Evolutionary conservation across 2,888 invertebrate species (phyloP).

Genomic region (Trachelus iudaicus): DNA sequence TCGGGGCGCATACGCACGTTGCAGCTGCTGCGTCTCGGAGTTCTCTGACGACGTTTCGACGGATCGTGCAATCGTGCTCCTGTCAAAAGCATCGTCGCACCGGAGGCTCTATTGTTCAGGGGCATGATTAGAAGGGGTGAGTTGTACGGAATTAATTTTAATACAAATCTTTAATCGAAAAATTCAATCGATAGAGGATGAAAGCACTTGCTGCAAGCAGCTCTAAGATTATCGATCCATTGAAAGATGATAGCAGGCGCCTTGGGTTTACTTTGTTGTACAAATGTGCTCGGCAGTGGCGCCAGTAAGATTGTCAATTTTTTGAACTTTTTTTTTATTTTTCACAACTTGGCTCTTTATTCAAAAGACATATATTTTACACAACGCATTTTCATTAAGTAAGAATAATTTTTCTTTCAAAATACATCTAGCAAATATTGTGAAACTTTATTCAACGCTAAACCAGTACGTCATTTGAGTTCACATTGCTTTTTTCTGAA

Average conservation of each 20-base stretch:
- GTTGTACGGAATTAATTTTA: neutral
- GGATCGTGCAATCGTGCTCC: neutral
- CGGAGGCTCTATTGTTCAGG: neutral
- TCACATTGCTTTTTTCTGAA: neutral
- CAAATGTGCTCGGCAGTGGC: neutral
- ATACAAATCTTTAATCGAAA: neutral
- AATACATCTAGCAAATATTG: neutral
- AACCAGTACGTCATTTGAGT: neutral
- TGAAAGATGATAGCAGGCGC: neutral
- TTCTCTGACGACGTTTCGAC: slow-evolving; percentile 27
- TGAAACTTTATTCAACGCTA: neutral
- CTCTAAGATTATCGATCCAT: neutral
- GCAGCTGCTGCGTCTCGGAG: slow-evolving; percentile 28
- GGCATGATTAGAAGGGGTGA: neutral
- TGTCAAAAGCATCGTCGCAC: neutral
- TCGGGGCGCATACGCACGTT: slow-evolving; percentile 31
- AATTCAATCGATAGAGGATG: neutral
- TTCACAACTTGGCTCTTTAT: neutral
- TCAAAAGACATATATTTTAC: neutral
- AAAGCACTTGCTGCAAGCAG: neutral
- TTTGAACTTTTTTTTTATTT: neutral
- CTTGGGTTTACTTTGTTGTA: neutral
- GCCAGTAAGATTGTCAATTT: neutral
- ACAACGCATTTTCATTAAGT: neutral
- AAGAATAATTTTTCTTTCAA: neutral